Evolutionary conservation across 2,113 vertebrate genomes (phyloP).

Genomic region (Calidris pygmaea): DNA sequence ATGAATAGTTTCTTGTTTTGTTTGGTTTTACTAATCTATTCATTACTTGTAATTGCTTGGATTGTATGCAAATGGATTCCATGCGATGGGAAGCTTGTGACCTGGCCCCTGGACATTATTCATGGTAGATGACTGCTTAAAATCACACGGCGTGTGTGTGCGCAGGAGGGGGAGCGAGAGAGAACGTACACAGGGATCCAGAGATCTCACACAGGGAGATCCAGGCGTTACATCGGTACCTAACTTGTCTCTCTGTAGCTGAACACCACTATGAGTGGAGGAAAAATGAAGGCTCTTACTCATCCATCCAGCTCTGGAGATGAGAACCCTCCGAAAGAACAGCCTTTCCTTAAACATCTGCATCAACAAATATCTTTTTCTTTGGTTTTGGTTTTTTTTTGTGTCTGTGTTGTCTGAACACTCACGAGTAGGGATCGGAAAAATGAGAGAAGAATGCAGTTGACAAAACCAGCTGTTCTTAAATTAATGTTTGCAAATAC

Average conservation of each 20-base stretch:
- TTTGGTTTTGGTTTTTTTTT: neutral
- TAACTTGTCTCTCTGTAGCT: accelerated
- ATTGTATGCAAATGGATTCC: neutral
- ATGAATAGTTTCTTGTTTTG: neutral
- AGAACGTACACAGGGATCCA: too few species aligned
- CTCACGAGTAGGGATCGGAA: neutral
- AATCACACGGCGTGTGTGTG: neutral
- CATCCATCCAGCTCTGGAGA: neutral
- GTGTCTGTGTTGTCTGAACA: neutral
- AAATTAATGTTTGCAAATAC: neutral
- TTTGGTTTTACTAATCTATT: neutral
- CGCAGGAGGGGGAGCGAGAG: neutral
- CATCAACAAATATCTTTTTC: neutral
- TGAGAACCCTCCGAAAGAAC: neutral
- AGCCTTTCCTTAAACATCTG: constrained; percentile 30
- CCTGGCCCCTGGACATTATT: constrained; percentile 14
- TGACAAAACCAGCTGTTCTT: constrained; percentile 24
- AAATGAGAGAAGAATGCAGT: neutral
- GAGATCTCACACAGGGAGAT: neutral
- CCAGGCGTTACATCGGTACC: accelerated
- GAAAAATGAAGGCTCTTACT: neutral
- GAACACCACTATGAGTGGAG: accelerated
- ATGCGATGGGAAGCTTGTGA: constrained; percentile 4
- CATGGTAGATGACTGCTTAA: neutral
- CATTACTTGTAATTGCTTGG: neutral